Percentiles rank a stretch among this genome's conserved stretches.
These are phyloP conservation scores for Myotis vivesi DNA, from an alignment of 2,797 vertebrate species.

Conservation along the genomic window DNA sequence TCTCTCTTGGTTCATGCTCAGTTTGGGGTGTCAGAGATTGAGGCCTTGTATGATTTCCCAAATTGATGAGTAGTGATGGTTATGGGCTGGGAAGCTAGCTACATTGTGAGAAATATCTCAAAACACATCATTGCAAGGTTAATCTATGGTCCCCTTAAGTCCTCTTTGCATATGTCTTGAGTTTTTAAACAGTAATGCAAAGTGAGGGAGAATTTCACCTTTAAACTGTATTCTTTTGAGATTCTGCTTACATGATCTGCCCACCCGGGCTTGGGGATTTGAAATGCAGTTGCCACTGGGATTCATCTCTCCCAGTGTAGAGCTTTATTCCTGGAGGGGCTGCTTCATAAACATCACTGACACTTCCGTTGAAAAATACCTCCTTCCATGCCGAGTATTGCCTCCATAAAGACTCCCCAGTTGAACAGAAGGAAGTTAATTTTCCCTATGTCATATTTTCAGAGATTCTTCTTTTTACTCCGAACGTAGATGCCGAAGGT, in stretches of 20 bases:
- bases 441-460: background rate
- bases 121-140: background rate
- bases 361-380: constrained; percentile 39
- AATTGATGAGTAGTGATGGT: constrained; percentile 29
- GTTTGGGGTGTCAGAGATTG: constrained; percentile 22
- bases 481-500: background rate
- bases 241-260: background rate
- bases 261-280: constrained; percentile 2
- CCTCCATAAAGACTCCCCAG: background rate
- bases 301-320: background rate
- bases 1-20: constrained; percentile 34
- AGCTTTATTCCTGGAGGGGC: background rate
- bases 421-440: constrained; percentile 12
- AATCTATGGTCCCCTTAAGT: background rate
- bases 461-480: background rate
- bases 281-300: background rate
- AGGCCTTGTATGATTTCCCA: constrained; percentile 24
- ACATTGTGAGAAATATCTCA: background rate
- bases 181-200: background rate
- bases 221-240: background rate
- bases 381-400: background rate
- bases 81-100: background rate
- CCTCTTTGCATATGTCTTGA: background rate
- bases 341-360: constrained; percentile 6
- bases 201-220: background rate